Conservation (phyloP, 2,113 vertebrate genomes). For the Syrrhaptes paradoxus region DNA sequence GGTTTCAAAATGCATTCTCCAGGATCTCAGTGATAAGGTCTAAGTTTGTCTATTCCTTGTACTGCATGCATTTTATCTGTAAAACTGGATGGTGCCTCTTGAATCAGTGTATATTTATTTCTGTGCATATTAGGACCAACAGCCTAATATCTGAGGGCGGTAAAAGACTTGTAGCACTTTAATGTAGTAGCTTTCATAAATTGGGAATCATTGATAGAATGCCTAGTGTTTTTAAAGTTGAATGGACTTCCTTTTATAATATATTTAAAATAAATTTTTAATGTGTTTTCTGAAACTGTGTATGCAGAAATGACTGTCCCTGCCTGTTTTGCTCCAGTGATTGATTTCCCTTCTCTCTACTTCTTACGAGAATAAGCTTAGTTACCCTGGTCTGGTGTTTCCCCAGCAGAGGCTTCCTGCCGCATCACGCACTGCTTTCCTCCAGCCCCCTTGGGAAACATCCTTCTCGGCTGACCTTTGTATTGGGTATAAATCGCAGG, state of each 20-base stretch:
- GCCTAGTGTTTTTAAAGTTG: constrained; percentile 70
- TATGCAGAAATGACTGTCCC: neutral
- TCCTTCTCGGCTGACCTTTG: neutral
- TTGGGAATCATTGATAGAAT: constrained; percentile 48
- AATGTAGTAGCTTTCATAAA: constrained; percentile 66
- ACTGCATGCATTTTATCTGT: constrained; percentile 54
- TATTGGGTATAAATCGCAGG: neutral
- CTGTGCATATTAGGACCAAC: constrained; percentile 55
- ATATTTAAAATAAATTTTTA: constrained; percentile 74
- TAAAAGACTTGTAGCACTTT: constrained; percentile 72
- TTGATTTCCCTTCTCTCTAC: neutral
- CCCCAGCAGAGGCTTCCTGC: neutral
- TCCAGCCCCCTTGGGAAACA: neutral
- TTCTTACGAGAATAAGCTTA: neutral
- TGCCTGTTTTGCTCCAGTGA: neutral
- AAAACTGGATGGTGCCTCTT: constrained; percentile 63
- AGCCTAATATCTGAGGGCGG: constrained; percentile 54
- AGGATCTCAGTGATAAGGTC: constrained; percentile 22
- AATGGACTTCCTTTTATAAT: constrained; percentile 70
- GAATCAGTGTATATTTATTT: constrained; percentile 61
- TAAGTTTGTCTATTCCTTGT: constrained; percentile 2
- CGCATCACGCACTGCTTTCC: rapidly evolving
- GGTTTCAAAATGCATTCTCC: constrained; percentile 7
- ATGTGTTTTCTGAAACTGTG: constrained; percentile 70
- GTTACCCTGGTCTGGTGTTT: neutral